A percentile compares a stretch with the other conserved stretches of the same genome.
phyloP scores from a whole-genome alignment of 2,888 invertebrate genomes.

The Diarsia dahlii region DNA sequence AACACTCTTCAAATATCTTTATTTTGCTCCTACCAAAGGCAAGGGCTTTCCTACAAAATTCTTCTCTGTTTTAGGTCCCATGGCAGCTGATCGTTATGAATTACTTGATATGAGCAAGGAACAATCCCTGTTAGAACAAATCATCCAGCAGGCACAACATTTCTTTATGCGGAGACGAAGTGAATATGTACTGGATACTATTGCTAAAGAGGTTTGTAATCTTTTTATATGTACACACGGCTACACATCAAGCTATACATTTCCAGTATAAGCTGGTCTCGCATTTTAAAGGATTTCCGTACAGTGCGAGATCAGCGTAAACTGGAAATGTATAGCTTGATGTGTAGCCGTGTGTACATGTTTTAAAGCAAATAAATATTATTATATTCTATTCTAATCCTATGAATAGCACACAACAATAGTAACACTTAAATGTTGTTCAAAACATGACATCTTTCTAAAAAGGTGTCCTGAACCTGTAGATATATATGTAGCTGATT shows the following conservation, averaged over 20 bases:
- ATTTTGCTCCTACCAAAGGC: background rate
- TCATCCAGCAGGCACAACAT: slow-evolving; percentile 98
- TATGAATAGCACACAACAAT: too few species aligned
- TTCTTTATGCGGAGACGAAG: slow-evolving; percentile 97
- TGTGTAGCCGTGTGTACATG: too few species aligned
- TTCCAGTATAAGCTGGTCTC: too few species aligned
- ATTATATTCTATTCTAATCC: background rate
- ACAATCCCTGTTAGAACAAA: slow-evolving; percentile 98
- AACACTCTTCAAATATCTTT: background rate
- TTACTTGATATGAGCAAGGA: slow-evolving; percentile 97
- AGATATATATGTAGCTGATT: too few species aligned
- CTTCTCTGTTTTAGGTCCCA: slow-evolving; percentile 91
- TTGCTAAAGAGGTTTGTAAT: slow-evolving; percentile 93
- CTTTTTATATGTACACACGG: too few species aligned
- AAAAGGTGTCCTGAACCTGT: background rate
- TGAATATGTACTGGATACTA: slow-evolving; percentile 97
- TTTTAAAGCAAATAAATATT: too few species aligned
- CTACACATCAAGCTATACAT: too few species aligned
- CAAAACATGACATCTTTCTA: background rate
- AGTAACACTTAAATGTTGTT: background rate
- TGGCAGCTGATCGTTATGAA: slow-evolving; percentile 96
- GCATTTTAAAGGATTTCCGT: too few species aligned
- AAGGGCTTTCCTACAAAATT: background rate
- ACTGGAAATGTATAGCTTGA: too few species aligned
- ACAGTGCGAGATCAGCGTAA: too few species aligned